Evolutionary conservation across 2,113 vertebrate genomes (phyloP), one percentile per base, ranked within the genome.

Genomic region (Actinemys pallida): DNA sequence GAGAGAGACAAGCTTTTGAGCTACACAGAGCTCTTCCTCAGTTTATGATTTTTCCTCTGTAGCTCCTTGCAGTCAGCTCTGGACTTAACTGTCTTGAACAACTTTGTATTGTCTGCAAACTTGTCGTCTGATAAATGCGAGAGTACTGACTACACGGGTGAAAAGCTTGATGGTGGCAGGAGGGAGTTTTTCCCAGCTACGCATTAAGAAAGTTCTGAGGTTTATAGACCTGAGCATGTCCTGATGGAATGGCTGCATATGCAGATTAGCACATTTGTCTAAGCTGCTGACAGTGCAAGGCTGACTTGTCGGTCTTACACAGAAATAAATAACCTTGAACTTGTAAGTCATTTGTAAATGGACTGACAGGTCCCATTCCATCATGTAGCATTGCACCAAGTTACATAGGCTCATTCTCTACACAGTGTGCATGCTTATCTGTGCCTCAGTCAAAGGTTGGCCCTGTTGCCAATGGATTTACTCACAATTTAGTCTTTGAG

Each of bases 151-250:
- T 20, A 90, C 93, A 54, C 65, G 93, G 20, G 54, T 93, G 62
- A 91, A 90, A 89, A 94, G 57, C 86, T 90, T 95, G 87, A 90
- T 88, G 92, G 93, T 45, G 88, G 39, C 54, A 90, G 80, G 31
- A 86, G 89, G 90, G 65, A 92, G 89, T 84, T 86, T 93, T 91
- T 95, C 88, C 75, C 88, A 56, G 80, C 47, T 53, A 83, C 86
- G 65, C 65, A 76, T 4, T 59, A 35, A 65, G 42, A 20, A 59
- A 65, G 16, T 22, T 31, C 31, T 82, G 90, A 93, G 83, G 84
- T 96, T 97, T 92, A 94, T 91, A 87, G 93, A 90, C 54, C 83
- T 80, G 5, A 86, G 50, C 31, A 10, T 4, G 87, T 59, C 20
- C 79, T 88, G 92, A 75, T 56, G 52, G 78, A 91, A 86, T n/a